phyloP scores from a whole-genome alignment of 2,797 vertebrate species.

The Acanthurus leucopareius region DNA sequence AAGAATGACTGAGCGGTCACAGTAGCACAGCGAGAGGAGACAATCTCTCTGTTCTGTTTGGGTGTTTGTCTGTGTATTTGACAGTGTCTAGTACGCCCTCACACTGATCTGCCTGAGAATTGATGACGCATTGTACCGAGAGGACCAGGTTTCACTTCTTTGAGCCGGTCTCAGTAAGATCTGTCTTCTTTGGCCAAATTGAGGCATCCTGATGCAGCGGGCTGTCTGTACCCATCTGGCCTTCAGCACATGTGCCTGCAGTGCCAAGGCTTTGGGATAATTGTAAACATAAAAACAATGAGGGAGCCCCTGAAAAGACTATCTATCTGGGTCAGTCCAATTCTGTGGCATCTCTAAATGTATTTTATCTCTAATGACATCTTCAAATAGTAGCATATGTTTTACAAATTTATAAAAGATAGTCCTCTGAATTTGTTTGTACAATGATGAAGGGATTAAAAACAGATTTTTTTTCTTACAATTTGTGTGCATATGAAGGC shows the following conservation, averaged over 20 bases:
- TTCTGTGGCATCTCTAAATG: slow-evolving; percentile 76
- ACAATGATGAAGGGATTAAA: slow-evolving; percentile 54
- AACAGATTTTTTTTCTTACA: slow-evolving; percentile 20
- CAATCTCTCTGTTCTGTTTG: slow-evolving; percentile 72
- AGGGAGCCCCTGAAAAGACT: slow-evolving; percentile 60
- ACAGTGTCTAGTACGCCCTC: slow-evolving; percentile 58
- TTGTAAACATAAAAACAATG: slow-evolving; percentile 66
- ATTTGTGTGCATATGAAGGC: slow-evolving; percentile 75
- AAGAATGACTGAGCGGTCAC: slow-evolving; percentile 68
- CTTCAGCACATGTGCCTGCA: slow-evolving; percentile 72
- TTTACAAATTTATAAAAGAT: slow-evolving; percentile 68
- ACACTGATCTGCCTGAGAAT: slow-evolving; percentile 57
- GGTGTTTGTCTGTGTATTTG: slow-evolving; percentile 74
- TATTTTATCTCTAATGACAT: slow-evolving; percentile 78
- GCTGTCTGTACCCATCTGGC: slow-evolving; percentile 73
- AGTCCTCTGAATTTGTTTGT: slow-evolving; percentile 65
- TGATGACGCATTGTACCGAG: slow-evolving; percentile 52
- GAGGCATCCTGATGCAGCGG: slow-evolving; percentile 67
- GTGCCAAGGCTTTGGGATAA: slow-evolving; percentile 71
- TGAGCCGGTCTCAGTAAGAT: slow-evolving; percentile 64
- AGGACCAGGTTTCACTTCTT: slow-evolving; percentile 51
- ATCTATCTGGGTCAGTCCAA: slow-evolving; percentile 61
- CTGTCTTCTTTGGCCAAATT: slow-evolving; percentile 61
- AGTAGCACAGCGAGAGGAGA: slow-evolving; percentile 76
- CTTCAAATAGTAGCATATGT: slow-evolving; percentile 77